Evolutionary conservation across 1,140 invertebrate species (phyloP).

Genomic region (Wasmannia auropunctata): DNA sequence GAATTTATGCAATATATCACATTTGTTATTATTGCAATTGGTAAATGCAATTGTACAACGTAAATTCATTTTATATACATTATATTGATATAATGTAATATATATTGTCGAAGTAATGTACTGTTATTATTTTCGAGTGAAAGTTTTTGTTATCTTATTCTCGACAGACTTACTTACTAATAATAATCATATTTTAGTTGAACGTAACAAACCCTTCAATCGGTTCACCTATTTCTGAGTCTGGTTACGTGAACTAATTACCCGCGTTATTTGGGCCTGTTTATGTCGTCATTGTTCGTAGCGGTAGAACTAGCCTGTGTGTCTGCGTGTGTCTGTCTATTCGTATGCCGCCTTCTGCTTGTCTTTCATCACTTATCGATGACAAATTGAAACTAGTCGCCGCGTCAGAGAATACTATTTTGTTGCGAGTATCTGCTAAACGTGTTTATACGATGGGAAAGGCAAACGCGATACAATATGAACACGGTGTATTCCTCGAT

Average conservation of each 20-base stretch:
- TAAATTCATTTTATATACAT: background rate
- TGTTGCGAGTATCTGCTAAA: background rate
- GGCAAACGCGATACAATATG: background rate
- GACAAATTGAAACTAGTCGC: slow-evolving; percentile 48
- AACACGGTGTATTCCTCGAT: background rate
- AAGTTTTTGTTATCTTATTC: background rate
- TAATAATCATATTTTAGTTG: slow-evolving; percentile 9
- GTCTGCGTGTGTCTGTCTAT: slow-evolving; percentile 74
- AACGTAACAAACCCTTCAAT: slow-evolving; percentile 70
- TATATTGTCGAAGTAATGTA: background rate
- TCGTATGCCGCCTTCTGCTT: slow-evolving; percentile 69
- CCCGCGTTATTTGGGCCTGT: slow-evolving; percentile 70
- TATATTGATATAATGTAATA: background rate
- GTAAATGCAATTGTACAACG: background rate
- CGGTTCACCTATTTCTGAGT: slow-evolving; percentile 35
- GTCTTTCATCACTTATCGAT: slow-evolving; percentile 62
- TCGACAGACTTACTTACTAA: background rate
- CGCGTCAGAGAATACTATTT: slow-evolving; percentile 10
- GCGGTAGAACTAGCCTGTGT: slow-evolving; percentile 77
- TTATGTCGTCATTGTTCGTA: slow-evolving; percentile 78
- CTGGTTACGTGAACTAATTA: slow-evolving; percentile 56
- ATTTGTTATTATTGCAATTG: slow-evolving; percentile 17
- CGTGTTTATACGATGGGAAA: background rate
- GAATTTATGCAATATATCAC: background rate
- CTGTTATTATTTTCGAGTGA: background rate